Evolutionary conservation across 2,888 invertebrate species (phyloP).

Genomic region (Acanthoscelides obtectus): DNA sequence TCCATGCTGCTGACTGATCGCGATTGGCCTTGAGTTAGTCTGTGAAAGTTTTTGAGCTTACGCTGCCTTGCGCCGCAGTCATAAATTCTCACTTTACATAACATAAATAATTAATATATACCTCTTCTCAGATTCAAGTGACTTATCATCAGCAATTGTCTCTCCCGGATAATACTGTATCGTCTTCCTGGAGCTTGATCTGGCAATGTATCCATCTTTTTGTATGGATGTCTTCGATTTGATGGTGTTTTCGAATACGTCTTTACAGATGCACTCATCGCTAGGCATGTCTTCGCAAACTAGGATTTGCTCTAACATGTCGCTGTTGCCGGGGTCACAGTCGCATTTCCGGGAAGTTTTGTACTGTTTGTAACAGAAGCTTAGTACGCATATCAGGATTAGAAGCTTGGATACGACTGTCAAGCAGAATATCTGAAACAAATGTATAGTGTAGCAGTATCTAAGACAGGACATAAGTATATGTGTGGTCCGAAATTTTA

Average conservation of each 20-base stretch:
- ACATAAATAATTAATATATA: no score
- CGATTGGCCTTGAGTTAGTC: no score
- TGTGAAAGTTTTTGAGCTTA: no score
- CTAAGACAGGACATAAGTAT: no score
- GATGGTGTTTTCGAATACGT: neutral
- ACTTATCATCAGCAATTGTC: neutral
- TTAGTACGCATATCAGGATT: conserved; percentile 34
- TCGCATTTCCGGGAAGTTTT: conserved; percentile 1
- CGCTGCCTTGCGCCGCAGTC: no score
- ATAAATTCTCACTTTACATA: no score
- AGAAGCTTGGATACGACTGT: conserved; percentile 34
- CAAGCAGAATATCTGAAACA: conserved; percentile 26
- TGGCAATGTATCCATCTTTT: neutral
- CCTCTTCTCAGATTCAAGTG: neutral
- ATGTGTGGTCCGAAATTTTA: no score
- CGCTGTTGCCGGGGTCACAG: neutral
- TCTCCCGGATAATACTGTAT: neutral
- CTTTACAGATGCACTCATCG: neutral
- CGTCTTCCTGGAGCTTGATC: neutral
- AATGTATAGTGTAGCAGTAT: no score
- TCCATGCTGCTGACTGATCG: no score
- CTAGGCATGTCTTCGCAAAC: neutral
- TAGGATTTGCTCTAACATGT: neutral
- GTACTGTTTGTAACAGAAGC: conserved; percentile 34
- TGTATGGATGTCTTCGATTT: neutral